A percentile compares a stretch with the other conserved stretches of the same genome.
phyloP scores from a whole-genome alignment of 2,888 invertebrate species.

The Amphipoea lucens region DNA sequence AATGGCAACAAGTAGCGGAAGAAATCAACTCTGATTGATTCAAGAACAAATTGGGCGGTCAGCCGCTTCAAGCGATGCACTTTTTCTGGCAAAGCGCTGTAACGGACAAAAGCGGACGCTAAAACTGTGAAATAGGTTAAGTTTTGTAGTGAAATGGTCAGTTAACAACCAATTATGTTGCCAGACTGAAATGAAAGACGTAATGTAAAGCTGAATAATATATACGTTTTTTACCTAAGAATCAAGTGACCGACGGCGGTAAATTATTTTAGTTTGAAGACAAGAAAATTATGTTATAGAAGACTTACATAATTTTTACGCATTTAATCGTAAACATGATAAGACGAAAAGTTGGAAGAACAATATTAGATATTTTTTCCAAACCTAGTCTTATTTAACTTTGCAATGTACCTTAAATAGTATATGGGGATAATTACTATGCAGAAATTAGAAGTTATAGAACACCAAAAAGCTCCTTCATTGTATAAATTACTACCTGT shows the following conservation, averaged over 20 bases:
- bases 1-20: slow-evolving; percentile 92
- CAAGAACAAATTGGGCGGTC: slow-evolving; percentile 9
- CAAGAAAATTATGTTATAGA: not conserved
- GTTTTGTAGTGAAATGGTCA: slow-evolving; percentile 5
- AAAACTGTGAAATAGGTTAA: slow-evolving; percentile 31
- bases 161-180: not conserved
- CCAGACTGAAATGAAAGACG: slow-evolving; percentile 7
- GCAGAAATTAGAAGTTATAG: not conserved
- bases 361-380: not conserved
- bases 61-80: slow-evolving; percentile 29
- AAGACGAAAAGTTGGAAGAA: not conserved
- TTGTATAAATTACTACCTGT: slow-evolving; percentile 6
- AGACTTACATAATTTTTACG: not conserved
- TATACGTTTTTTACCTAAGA: slow-evolving; percentile 8
- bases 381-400: not conserved
- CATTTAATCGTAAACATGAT: slow-evolving; percentile 14
- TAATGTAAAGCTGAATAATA: not conserved
- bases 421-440: not conserved
- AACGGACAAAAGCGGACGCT: not conserved
- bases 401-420: not conserved
- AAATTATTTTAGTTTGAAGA: not conserved
- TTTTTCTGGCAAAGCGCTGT: not conserved
- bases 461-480: not conserved
- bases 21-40: slow-evolving; percentile 83
- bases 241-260: not conserved